A percentile compares a stretch with the other conserved stretches of the same genome.
Evolutionary conservation across 2,113 vertebrate species (phyloP).

Genomic region (Meleagris gallopavo): DNA sequence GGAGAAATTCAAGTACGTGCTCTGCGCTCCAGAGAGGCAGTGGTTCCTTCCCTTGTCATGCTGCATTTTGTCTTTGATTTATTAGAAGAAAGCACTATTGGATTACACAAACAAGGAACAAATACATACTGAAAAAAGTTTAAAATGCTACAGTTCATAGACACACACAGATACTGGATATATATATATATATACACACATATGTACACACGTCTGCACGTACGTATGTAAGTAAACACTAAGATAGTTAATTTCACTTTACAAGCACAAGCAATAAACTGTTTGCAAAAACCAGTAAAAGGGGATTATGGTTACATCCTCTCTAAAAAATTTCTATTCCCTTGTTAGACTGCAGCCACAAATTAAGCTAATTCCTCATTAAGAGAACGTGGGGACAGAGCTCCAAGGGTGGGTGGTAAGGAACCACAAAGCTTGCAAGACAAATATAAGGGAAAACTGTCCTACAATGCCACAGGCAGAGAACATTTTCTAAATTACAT

Average conservation of each 20-base stretch:
- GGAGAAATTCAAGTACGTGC: not conserved
- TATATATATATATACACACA: too few species aligned
- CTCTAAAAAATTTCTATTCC: not conserved
- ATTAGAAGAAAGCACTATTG: not conserved
- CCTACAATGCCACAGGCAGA: not conserved
- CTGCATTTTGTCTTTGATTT: constrained; percentile 20
- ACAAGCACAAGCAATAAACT: not conserved
- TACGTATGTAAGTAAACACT: not conserved
- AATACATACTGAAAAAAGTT: not conserved
- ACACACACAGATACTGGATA: not conserved
- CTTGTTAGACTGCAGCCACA: not conserved
- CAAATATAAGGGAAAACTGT: not conserved
- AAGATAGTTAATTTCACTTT: not conserved
- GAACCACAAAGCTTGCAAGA: not conserved
- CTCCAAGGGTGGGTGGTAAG: not conserved
- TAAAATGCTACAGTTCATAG: not conserved
- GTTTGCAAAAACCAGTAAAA: not conserved
- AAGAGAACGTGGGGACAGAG: not conserved
- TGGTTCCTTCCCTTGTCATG: not conserved
- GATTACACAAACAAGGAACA: not conserved
- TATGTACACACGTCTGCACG: rapidly evolving
- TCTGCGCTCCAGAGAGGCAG: not conserved
- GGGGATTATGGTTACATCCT: not conserved
- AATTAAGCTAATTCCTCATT: not conserved
- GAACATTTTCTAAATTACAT: not conserved